Conservation (phyloP, 2,797 vertebrate genomes). For the Sylvia borin region DNA sequence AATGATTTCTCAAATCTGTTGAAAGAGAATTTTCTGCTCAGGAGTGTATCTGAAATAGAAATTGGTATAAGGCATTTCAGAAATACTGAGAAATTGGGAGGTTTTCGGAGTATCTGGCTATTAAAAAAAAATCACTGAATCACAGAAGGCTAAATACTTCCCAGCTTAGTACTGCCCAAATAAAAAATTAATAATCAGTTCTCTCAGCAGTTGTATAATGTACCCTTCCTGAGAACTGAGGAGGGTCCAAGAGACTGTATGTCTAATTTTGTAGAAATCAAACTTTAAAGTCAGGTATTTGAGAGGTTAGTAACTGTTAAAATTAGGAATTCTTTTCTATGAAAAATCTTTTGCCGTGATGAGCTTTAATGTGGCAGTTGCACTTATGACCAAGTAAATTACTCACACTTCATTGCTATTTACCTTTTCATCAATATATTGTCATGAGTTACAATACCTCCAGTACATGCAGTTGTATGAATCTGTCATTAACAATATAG, state of each 20-base stretch:
- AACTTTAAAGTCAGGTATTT: background rate
- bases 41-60: background rate
- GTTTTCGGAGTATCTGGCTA: background rate
- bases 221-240: background rate
- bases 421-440: background rate
- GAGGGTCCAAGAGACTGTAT: background rate
- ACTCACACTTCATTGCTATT: background rate
- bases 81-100: background rate
- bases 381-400: background rate
- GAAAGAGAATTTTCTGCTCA: background rate
- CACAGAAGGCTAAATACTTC: background rate
- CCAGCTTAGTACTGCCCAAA: background rate
- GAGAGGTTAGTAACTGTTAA: background rate
- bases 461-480: background rate
- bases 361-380: background rate
- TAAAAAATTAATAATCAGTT: background rate
- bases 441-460: background rate
- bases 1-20: background rate
- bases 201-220: background rate
- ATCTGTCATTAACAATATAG: background rate
- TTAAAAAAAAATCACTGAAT: background rate
- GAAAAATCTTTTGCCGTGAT: background rate
- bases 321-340: background rate
- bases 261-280: background rate
- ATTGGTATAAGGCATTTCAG: background rate